Percentiles rank a stretch among this genome's conserved stretches.
phyloP scores from a whole-genome alignment of 2,888 invertebrate genomes.

The Xanthia togata region DNA sequence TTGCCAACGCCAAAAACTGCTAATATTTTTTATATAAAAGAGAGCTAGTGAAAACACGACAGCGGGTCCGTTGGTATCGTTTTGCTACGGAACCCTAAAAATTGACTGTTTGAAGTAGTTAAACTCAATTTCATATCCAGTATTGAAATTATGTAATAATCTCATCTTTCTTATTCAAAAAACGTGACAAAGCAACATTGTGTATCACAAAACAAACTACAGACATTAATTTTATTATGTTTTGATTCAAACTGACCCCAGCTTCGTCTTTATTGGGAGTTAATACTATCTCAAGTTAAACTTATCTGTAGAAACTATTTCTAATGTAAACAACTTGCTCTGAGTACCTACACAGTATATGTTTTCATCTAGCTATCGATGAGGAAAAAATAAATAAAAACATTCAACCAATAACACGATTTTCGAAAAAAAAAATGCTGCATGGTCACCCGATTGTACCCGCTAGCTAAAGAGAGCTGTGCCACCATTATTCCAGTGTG shows the following conservation, averaged over 20 bases:
- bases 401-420: background rate
- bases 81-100: background rate
- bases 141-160: background rate
- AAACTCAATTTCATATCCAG: background rate
- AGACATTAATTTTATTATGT: constrained; percentile 38
- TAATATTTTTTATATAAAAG: no score
- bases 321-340: constrained; percentile 10
- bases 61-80: no score
- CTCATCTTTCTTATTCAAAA: constrained; percentile 20
- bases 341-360: background rate
- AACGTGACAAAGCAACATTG: constrained; percentile 10
- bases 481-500: no score
- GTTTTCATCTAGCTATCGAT: background rate
- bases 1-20: no score
- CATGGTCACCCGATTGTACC: constrained; percentile 9
- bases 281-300: constrained; percentile 26
- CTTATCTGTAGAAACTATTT: constrained; percentile 16
- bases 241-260: constrained; percentile 44
- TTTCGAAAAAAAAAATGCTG: background rate
- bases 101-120: background rate
- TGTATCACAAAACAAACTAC: constrained; percentile 24
- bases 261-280: background rate
- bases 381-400: background rate
- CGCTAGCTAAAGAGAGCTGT: background rate
- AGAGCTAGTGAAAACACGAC: no score